A percentile compares a stretch with the other conserved stretches of the same genome.
Conservation (phyloP, 2,797 vertebrate species). For the Lithobates pipiens region DNA sequence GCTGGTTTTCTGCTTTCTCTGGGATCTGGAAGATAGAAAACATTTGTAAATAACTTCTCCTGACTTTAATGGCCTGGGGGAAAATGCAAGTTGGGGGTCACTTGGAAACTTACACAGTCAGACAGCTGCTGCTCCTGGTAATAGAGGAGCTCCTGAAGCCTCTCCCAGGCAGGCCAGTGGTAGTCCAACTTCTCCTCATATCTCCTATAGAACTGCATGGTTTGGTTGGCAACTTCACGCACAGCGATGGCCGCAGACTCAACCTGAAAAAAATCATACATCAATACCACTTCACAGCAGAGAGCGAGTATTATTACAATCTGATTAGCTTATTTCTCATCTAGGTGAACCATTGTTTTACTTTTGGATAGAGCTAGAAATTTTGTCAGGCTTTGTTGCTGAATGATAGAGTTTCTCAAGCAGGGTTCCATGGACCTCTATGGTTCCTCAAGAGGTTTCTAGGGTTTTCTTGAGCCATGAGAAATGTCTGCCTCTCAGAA, state of each 20-base stretch:
- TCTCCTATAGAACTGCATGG: neutral
- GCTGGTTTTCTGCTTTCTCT: neutral
- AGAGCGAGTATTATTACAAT: neutral
- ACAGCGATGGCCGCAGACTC: neutral
- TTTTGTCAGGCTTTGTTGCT: too few species aligned
- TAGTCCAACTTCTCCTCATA: neutral
- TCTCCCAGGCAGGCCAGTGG: neutral
- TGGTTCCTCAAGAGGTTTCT: too few species aligned
- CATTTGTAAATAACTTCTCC: neutral
- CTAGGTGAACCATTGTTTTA: too few species aligned
- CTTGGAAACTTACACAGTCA: constrained; percentile 15
- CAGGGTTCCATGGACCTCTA: too few species aligned
- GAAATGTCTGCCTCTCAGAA: too few species aligned
- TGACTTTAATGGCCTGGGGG: neutral
- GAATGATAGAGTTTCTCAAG: too few species aligned
- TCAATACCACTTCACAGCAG: neutral
- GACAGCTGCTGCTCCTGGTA: neutral
- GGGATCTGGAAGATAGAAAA: constrained; percentile 3
- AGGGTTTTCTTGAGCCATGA: too few species aligned
- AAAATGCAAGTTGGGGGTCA: too few species aligned
- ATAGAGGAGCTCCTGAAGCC: neutral
- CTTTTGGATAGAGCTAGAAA: too few species aligned
- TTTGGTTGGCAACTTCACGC: neutral
- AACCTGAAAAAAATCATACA: neutral
- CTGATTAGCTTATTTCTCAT: too few species aligned